These are phyloP conservation scores for Grapholita molesta DNA, from an alignment of 1,140 invertebrate genomes.

Conservation along the genomic window DNA sequence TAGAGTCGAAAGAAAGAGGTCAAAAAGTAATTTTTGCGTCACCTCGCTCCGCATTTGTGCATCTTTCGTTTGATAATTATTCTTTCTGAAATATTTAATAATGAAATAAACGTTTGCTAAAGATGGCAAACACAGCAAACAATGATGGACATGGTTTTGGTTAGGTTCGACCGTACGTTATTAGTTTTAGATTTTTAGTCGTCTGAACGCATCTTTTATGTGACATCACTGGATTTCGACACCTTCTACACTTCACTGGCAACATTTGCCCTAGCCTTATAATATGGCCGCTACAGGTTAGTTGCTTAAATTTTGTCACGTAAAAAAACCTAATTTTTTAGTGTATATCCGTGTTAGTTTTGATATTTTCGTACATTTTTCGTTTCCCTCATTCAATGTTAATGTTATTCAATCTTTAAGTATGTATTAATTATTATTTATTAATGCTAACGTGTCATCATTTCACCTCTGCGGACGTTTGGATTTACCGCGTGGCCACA, in stretches of 20 bases:
- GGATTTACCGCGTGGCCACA: constrained; percentile 77
- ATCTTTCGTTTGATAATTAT: too few relatives aligned
- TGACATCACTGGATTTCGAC: neutral
- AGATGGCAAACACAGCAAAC: too few relatives aligned
- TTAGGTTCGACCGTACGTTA: neutral
- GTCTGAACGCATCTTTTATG: neutral
- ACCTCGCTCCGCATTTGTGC: too few relatives aligned
- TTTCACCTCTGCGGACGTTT: constrained; percentile 74
- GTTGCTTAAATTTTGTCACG: constrained; percentile 74
- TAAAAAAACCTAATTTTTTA: constrained; percentile 50
- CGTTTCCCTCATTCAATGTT: constrained; percentile 34
- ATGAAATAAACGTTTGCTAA: too few relatives aligned
- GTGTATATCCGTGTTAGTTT: constrained; percentile 35
- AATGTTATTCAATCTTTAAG: constrained; percentile 21
- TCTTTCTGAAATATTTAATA: too few relatives aligned
- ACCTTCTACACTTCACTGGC: constrained; percentile 40
- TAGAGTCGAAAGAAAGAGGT: too few relatives aligned
- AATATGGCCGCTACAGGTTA: constrained; percentile 79
- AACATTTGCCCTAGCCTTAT: constrained; percentile 71
- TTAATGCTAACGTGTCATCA: constrained; percentile 75
- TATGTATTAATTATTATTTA: constrained; percentile 37
- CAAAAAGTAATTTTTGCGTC: too few relatives aligned
- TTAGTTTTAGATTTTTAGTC: neutral
- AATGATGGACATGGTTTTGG: too few relatives aligned
- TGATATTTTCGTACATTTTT: constrained; percentile 34